Conservation (phyloP, 1,140 invertebrate species). For the Achroia grisella region DNA sequence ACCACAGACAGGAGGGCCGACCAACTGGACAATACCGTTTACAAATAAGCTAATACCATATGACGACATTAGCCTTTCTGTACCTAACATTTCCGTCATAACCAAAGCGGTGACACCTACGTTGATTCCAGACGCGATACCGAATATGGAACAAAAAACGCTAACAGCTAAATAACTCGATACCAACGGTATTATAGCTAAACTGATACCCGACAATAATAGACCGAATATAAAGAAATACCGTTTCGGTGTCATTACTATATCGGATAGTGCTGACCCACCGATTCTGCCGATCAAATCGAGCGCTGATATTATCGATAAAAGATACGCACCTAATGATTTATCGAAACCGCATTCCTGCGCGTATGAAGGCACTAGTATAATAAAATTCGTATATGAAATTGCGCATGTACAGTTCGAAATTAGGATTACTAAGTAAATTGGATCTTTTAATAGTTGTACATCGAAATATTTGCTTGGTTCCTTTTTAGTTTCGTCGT, state of each 20-base stretch:
- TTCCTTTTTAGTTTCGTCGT: constrained; percentile 61
- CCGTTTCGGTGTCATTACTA: constrained; percentile 81
- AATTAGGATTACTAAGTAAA: constrained; percentile 86
- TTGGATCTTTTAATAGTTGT: constrained; percentile 83
- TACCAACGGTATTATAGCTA: constrained; percentile 80
- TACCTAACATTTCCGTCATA: constrained; percentile 89
- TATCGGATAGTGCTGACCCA: constrained; percentile 86
- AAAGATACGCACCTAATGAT: constrained; percentile 77
- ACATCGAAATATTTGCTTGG: constrained; percentile 83
- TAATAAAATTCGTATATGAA: constrained; percentile 90
- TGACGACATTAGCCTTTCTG: constrained; percentile 86
- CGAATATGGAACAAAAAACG: constrained; percentile 83
- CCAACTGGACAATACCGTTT: constrained; percentile 85
- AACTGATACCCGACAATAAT: constrained; percentile 82
- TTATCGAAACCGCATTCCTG: constrained; percentile 80
- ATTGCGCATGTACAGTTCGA: constrained; percentile 90
- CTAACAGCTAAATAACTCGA: constrained; percentile 75
- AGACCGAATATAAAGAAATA: constrained; percentile 88
- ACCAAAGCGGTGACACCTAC: constrained; percentile 89
- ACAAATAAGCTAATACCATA: constrained; percentile 90
- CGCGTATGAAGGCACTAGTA: constrained; percentile 85
- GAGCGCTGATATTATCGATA: constrained; percentile 85
- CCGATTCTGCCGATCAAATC: constrained; percentile 88
- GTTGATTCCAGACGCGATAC: constrained; percentile 88
- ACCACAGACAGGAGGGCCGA: constrained; percentile 87